Base-by-base conservation (phyloP, 2,797 vertebrate species). In the Phataginus tetradactyla region DNA sequence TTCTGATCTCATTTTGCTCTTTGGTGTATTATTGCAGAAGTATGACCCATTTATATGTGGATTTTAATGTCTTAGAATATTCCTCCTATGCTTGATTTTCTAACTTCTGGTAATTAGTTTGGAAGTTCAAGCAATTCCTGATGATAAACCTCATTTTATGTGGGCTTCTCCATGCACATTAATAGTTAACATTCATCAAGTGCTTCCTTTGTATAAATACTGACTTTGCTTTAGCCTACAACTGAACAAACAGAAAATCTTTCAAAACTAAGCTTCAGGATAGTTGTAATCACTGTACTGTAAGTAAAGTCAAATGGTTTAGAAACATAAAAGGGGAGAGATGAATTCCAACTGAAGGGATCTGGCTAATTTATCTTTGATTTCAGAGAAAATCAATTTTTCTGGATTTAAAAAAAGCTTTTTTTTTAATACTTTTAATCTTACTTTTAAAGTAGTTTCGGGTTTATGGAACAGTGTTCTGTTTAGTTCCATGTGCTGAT, bases 281-380 rank as follows among this genome's bases (percentile, higher is more conserved):
- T 34, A 96, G 9, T 95, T 72, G 1, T 32, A 78, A 83, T 96
- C 18, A 91, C 42, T 63, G 5, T 51, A 83, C 13, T 86, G 10
- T 84, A 63, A 72, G 20, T 96, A 71, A 95, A 88, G 80, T 85
- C 51, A 92, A 84, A 78, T 96, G 32, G 37, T 53, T 81, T 96
- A 91, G 55, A 91, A 78, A 91, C 68, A 80, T 9, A 83, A 39
- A 80, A 25, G 51, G 39, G 53, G 42, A 94, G 32, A 80, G 81
- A 91, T 72, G 23, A 88, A 91, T 91, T 75, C n/a, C 23, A 88
- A 0, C 15, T 85, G 15, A 81, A 69, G 14, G 20, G 14, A 69
- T 39, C 53, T 89, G 45, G 51, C n/a, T 93, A 72, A 71, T 77
- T 95, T 94, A 51, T 45, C 34, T 94, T 95, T 88, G 37, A 69